Base-by-base conservation (phyloP, 1,140 invertebrate species). In the Ephestia elutella region DNA sequence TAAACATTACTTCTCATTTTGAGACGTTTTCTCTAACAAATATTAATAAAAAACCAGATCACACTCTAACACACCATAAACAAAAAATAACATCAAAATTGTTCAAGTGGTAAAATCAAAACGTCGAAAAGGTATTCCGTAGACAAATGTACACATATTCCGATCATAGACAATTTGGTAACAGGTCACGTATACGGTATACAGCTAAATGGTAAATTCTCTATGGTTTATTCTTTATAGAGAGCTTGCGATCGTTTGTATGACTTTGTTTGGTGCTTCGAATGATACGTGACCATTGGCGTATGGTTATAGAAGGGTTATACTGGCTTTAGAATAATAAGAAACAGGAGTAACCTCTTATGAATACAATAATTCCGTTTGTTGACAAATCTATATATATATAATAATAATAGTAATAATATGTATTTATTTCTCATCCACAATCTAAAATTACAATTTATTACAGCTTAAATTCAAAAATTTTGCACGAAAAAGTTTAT, bases 191-290 rank as follows among this genome's bases (percentile, higher is more conserved):
- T 53, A 53, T 53, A 13, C 13, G 11, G 21, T 53, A 53, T 53
- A 53, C 50, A 25, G 19, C 21, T 53, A 53, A 53, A 53, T 53
- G 50, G 38, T 44, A n/a, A 25, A 53, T 53, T 20, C 49, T 50
- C 20, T 50, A 50, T 20, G 49, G 18, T 50, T 32, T 32, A 32
- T 32, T 15, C 38, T 44, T 44, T 44, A 44, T 44, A 15, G 38
- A 15, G 13, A 44, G 38, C 13, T 44, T 15, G 38, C 1, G 1
- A 44, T 44, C 38, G 38, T 44, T 44, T 44, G 38, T 44, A 13
- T 3, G 38, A 44, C 38, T 44, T 44, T 44, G 38, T 44, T 44
- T 44, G 38, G 38, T 44, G n/a, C 38, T 44, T 44, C n/a, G 38
- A 44, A 44, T 44, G 38, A 15, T 44, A 44, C 38, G 38, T 44